These are phyloP conservation scores for Bembecia ichneumoniformis DNA, from an alignment of 2,888 invertebrate species.

Conservation along the genomic window DNA sequence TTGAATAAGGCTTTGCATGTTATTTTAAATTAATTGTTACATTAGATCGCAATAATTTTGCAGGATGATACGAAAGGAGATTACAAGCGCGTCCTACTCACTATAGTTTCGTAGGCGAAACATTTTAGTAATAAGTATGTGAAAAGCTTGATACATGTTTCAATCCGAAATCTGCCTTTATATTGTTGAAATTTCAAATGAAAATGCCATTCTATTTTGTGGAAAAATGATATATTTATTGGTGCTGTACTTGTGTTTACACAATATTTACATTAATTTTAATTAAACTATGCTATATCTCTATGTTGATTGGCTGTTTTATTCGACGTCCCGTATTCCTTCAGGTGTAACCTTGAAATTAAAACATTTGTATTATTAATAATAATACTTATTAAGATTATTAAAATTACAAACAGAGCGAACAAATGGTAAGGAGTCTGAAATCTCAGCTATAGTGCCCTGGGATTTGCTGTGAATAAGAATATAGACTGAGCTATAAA, in stretches of 20 bases:
- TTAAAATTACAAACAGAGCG: no score
- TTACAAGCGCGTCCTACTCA: constrained; percentile 77
- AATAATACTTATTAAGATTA: no score
- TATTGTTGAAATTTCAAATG: constrained; percentile 47
- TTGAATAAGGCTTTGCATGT: constrained; percentile 41
- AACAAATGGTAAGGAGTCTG: no score
- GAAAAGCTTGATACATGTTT: constrained; percentile 30
- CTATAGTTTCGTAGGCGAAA: constrained; percentile 59
- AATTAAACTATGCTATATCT: constrained; percentile 47
- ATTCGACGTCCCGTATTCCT: constrained; percentile 59
- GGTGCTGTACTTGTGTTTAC: constrained; percentile 70
- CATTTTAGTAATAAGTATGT: constrained; percentile 36
- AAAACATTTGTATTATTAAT: neutral
- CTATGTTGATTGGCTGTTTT: constrained; percentile 43
- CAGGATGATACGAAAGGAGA: constrained; percentile 81
- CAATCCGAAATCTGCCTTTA: constrained; percentile 55
- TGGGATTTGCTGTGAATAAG: no score
- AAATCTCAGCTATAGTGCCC: no score
- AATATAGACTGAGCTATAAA: no score
- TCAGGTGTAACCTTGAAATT: constrained; percentile 62
- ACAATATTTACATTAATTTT: constrained; percentile 54
- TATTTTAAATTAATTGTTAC: constrained; percentile 22
- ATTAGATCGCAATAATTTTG: constrained; percentile 51
- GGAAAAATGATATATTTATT: constrained; percentile 67
- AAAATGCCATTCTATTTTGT: constrained; percentile 61